Evolutionary conservation across 2,888 invertebrate species (phyloP), one percentile per base, ranked within the genome.

Genomic region (Myathropa florea): DNA sequence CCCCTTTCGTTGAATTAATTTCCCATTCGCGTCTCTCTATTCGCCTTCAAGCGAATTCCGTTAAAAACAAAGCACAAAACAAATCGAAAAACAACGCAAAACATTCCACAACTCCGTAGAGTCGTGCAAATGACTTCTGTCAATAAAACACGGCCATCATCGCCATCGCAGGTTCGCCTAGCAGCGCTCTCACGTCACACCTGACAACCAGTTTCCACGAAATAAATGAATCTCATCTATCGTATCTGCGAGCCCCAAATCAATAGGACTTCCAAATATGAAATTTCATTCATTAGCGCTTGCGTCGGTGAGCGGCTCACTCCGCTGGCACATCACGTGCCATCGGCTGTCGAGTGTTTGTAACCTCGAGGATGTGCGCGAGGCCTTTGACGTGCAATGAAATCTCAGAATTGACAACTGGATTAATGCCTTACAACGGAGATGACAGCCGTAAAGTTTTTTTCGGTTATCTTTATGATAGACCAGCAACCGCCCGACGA

Each of bases 1-100:
- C 71, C 71, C 71, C 71, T 71, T 70, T 60, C 60, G 23, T 57
- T 33, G 46, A 67, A 53, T 53, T 21, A 30, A 67, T 53, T 53
- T 12, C 28, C 53, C 53, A 55, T 57, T 33, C 30, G 46, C 24
- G n/a, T 46, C 23, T 46, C 23, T 10, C n/a, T 26, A 14, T 67
- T 30, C 2, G 26, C 28, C 53, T 53, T 53, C 28, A 24, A 64
- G 14, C 63, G 33, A 53, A 67, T 55, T 28, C 53, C 67, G 28
- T 28, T 18, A n/a, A 65, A 60, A 53, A 65, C 7, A 12, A 18
- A 46, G 7, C 46, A 18, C 46, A 18, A 18, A 33, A 30, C 3
- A 33, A 33, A 33, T 10, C 2, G 33, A 33, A 33, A 46, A 46
- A 46, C 46, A 46, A 18, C 46, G 18, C 46, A 46, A 46, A 46